Percentiles rank a stretch among this genome's conserved stretches.
phyloP scores from a whole-genome alignment of 1,140 invertebrate genomes.

The Oncopodura yosiiana region DNA sequence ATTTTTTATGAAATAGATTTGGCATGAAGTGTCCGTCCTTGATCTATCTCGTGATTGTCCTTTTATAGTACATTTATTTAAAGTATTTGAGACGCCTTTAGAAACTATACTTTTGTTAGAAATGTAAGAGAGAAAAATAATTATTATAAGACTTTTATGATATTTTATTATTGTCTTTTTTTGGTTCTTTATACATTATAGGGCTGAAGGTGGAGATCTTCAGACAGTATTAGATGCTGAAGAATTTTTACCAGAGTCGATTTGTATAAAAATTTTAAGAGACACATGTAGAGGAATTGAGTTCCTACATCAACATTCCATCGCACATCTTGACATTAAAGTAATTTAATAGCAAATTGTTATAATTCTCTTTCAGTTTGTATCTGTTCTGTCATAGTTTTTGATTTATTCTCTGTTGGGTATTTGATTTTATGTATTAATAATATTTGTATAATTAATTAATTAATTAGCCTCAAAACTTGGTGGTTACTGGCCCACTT shows the following conservation, averaged over 20 bases:
- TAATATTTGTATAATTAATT: background rate
- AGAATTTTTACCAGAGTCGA: slow-evolving; percentile 31
- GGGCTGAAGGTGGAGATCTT: slow-evolving; percentile 34
- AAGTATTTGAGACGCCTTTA: slow-evolving; percentile 34
- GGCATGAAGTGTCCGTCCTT: slow-evolving; percentile 34
- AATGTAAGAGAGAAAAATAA: slow-evolving; percentile 25
- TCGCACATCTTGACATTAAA: slow-evolving; percentile 35
- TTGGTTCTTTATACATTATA: slow-evolving; percentile 9
- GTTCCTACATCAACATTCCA: slow-evolving; percentile 32
- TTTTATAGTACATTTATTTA: slow-evolving; percentile 31
- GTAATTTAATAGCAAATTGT: slow-evolving; percentile 11
- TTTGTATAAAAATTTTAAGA: slow-evolving; percentile 31
- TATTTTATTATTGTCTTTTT: slow-evolving; percentile 8
- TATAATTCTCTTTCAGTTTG: too few relatives aligned
- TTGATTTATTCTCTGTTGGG: too few relatives aligned
- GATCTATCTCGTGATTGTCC: slow-evolving; percentile 33
- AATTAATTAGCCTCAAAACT: slow-evolving; percentile 33
- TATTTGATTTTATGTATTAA: background rate
- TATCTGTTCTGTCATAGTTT: background rate
- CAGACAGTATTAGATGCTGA: slow-evolving; percentile 34
- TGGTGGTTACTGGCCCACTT: slow-evolving; percentile 31
- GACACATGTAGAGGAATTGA: slow-evolving; percentile 31
- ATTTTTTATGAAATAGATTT: slow-evolving; percentile 22
- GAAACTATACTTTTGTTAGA: slow-evolving; percentile 33
- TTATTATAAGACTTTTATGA: background rate